Percentiles rank a stretch among this genome's conserved stretches.
Evolutionary conservation across 2,888 invertebrate genomes (phyloP).

Genomic region (Plagiodera versicolora): DNA sequence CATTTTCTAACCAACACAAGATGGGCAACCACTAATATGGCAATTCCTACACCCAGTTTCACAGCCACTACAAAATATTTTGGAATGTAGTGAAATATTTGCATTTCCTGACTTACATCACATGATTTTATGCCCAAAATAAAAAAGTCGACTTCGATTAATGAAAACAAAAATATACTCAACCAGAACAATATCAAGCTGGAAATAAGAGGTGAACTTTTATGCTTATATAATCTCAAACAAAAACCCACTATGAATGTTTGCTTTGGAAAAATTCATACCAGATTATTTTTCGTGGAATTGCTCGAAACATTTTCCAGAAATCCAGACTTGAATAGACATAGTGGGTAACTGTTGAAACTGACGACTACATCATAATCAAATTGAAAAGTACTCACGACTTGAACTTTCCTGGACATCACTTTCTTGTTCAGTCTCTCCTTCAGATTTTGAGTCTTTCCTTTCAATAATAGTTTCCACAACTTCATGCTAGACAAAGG

Average conservation of each 20-base stretch:
- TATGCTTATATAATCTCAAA: background rate
- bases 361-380: background rate
- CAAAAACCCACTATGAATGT: background rate
- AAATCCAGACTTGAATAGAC: too few relatives aligned
- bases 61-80: conserved; percentile 79
- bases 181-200: background rate
- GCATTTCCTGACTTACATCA: conserved; percentile 56
- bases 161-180: too few relatives aligned
- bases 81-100: conserved; percentile 38
- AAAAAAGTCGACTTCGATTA: too few relatives aligned
- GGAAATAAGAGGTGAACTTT: background rate
- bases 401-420: conserved; percentile 45
- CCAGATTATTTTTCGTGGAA: too few relatives aligned
- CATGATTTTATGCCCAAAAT: background rate
- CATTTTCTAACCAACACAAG: conserved; percentile 80
- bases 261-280: too few relatives aligned
- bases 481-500: conserved; percentile 1
- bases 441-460: conserved; percentile 23
- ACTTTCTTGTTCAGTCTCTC: conserved; percentile 27
- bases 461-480: conserved; percentile 22
- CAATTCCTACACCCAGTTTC: conserved; percentile 83
- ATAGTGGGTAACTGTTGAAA: background rate
- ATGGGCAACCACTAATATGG: conserved; percentile 82
- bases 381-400: conserved; percentile 37
- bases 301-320: too few relatives aligned